Percentiles rank a stretch among this genome's conserved stretches.
Conservation (phyloP, 2,797 vertebrate species). For the Threskiornis aethiopicus region DNA sequence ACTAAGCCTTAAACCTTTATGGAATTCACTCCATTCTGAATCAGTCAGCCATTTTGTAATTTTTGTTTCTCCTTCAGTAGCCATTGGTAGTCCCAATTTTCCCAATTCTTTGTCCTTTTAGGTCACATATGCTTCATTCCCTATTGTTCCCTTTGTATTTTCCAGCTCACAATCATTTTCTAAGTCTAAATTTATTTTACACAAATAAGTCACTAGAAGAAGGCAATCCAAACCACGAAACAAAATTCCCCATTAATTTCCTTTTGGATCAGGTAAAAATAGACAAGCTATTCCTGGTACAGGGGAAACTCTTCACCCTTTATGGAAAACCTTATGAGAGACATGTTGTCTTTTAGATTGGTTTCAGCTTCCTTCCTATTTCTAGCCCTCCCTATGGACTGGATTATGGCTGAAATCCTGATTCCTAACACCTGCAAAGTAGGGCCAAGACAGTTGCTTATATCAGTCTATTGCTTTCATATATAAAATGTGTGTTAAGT, state of each 20-base stretch:
- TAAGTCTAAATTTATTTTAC: neutral
- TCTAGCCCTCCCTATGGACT: neutral
- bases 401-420: neutral
- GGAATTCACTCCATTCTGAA: neutral
- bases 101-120: neutral
- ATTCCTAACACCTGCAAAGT: neutral
- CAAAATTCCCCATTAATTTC: neutral
- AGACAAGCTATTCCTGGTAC: neutral
- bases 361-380: neutral
- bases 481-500: neutral
- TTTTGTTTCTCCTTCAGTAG: neutral
- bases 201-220: neutral
- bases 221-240: neutral
- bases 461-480: neutral
- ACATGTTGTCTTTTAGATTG: neutral
- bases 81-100: neutral
- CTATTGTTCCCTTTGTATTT: neutral
- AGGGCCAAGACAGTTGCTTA: neutral
- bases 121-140: neutral
- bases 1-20: neutral
- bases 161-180: neutral
- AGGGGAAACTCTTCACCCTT: neutral
- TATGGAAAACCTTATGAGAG: neutral
- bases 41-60: neutral
- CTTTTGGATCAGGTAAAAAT: neutral